Evolutionary conservation across 2,797 vertebrate species (phyloP).

Genomic region (Chelon auratus): DNA sequence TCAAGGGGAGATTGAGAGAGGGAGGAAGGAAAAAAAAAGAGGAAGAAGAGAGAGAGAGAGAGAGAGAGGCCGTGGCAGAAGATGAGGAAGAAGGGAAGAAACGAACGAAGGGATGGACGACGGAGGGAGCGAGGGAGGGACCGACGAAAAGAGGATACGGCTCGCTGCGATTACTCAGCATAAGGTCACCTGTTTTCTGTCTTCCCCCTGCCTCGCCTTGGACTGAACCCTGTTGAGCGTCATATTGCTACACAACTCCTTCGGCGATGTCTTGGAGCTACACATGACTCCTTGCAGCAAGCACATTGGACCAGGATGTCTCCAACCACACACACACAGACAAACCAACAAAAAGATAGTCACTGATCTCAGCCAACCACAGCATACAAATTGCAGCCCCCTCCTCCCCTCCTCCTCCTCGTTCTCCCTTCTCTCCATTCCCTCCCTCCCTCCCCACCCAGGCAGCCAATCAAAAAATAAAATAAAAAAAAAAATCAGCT

Average conservation of each 20-base stretch:
- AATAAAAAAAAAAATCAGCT: conserved; percentile 61
- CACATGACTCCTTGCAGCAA: conserved; percentile 57
- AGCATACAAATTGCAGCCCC: conserved; percentile 24
- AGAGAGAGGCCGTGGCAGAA: conserved; percentile 62
- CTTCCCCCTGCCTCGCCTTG: conserved; percentile 31
- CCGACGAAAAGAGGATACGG: conserved; percentile 53
- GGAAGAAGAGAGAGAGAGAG: conserved; percentile 43
- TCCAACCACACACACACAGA: conserved; percentile 12
- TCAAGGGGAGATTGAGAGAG: conserved; percentile 86
- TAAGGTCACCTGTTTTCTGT: conserved; percentile 71
- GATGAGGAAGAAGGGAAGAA: conserved; percentile 34
- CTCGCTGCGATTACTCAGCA: conserved; percentile 78
- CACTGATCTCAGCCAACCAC: conserved; percentile 66
- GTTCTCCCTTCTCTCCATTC: background rate
- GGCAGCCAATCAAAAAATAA: conserved; percentile 71
- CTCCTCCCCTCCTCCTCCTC: background rate
- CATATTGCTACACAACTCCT: conserved; percentile 51
- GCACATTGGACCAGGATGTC: conserved; percentile 32
- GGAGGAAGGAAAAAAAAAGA: conserved; percentile 55
- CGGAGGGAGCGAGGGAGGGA: conserved; percentile 45
- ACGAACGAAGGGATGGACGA: conserved; percentile 43
- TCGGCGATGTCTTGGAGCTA: conserved; percentile 38
- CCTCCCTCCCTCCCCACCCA: conserved; percentile 15
- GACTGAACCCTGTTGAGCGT: conserved; percentile 67
- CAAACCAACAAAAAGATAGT: conserved; percentile 36